These are phyloP conservation scores for Dolichoris vasculosae DNA, from an alignment of 1,140 invertebrate genomes.

Conservation along the genomic window DNA sequence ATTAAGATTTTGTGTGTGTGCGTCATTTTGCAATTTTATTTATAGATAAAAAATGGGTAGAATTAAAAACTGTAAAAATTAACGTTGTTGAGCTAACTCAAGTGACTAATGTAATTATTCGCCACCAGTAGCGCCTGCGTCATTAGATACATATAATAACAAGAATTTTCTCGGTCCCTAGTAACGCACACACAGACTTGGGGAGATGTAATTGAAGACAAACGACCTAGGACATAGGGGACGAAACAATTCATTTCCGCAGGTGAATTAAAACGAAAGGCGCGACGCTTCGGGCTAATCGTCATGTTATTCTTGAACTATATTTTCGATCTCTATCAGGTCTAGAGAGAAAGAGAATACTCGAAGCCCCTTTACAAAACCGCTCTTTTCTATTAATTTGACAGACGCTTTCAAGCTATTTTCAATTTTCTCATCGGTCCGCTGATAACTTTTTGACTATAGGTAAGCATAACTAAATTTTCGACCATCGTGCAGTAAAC, in stretches of 20 bases:
- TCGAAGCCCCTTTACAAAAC: not conserved
- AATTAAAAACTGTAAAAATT: too few relatives aligned
- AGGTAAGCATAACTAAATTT: not conserved
- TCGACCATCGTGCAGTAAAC: too few relatives aligned
- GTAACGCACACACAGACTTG: not conserved
- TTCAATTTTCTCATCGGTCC: slow-evolving; percentile 2
- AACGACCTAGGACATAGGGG: slow-evolving; percentile 25
- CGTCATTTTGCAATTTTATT: too few relatives aligned
- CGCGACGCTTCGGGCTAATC: slow-evolving; percentile 28
- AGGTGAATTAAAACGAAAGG: slow-evolving; percentile 29
- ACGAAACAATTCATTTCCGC: slow-evolving; percentile 41
- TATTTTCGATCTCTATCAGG: slow-evolving; percentile 29
- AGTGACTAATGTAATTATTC: not conserved
- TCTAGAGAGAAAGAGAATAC: not conserved
- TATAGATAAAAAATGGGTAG: too few relatives aligned
- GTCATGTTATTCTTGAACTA: not conserved
- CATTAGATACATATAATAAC: slow-evolving; percentile 7
- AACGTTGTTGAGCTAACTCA: not conserved
- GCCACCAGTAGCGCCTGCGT: not conserved
- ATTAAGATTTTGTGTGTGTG: too few relatives aligned
- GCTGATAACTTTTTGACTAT: not conserved
- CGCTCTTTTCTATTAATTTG: not conserved
- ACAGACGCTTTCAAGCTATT: not conserved
- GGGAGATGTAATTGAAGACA: slow-evolving; percentile 24
- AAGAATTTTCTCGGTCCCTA: not conserved